Percentiles rank a stretch among this genome's conserved stretches.
Conservation (phyloP, 2,797 vertebrate species). For the Xerus rutilus region DNA sequence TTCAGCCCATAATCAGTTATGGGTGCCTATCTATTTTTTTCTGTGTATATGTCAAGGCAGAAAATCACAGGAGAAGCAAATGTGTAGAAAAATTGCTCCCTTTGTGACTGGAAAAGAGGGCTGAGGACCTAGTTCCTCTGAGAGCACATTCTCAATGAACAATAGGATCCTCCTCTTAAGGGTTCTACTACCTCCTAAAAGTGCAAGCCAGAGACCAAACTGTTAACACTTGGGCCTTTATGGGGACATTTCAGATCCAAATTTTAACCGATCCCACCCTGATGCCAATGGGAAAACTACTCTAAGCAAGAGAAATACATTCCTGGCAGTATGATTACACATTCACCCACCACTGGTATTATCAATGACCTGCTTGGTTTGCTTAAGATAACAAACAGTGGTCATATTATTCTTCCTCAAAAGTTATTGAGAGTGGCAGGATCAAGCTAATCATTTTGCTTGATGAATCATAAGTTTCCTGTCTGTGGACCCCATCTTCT, state of each 20-base stretch:
- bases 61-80: neutral
- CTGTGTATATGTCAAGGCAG: neutral
- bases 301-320: neutral
- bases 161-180: neutral
- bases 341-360: neutral
- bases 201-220: fast-evolving
- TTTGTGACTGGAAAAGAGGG: neutral
- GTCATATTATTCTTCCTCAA: neutral
- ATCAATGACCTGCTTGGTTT: neutral
- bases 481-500: neutral
- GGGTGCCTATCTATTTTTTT: neutral
- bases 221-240: neutral
- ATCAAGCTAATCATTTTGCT: neutral
- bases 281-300: neutral
- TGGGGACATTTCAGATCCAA: neutral
- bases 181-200: neutral
- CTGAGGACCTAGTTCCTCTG: fast-evolving
- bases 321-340: neutral
- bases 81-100: neutral
- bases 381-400: neutral
- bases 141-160: neutral
- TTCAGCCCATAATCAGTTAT: neutral
- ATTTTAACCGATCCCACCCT: too few relatives aligned
- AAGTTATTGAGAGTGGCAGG: neutral
- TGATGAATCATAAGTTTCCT: neutral